Percentiles rank a stretch among this genome's conserved stretches.
phyloP scores from a whole-genome alignment of 2,888 invertebrate species.

The Netelia virgata region DNA sequence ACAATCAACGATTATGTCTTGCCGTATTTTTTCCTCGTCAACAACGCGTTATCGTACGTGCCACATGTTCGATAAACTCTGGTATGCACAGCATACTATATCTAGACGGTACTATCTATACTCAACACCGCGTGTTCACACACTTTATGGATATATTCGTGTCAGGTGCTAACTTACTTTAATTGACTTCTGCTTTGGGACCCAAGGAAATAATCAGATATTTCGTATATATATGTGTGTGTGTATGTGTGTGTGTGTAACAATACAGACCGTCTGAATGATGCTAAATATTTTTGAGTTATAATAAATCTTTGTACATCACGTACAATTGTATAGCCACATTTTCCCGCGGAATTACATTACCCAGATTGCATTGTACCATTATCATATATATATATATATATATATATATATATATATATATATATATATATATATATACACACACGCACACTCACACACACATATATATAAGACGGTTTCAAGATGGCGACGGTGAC shows the following conservation, averaged over 20 bases:
- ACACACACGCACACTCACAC: background rate
- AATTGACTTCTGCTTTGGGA: background rate
- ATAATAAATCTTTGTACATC: conserved; percentile 15
- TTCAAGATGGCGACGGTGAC: conserved; percentile 79
- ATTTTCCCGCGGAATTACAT: conserved; percentile 45
- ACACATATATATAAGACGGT: conserved; percentile 44
- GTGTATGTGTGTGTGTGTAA: background rate
- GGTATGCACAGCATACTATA: conserved; percentile 23
- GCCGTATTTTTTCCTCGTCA: background rate
- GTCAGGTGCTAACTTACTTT: background rate
- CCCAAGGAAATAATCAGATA: background rate
- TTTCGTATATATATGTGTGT: background rate
- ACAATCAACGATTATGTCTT: conserved; percentile 10
- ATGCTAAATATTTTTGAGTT: background rate
- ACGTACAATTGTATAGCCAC: conserved; percentile 42
- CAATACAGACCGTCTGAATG: background rate
- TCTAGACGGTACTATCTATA: background rate
- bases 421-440: background rate
- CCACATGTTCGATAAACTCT: conserved; percentile 42
- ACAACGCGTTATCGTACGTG: conserved; percentile 13
- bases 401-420: conserved; percentile 3
- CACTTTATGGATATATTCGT: background rate
- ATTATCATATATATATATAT: conserved; percentile 7
- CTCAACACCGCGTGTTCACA: conserved; percentile 8
- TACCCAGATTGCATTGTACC: conserved; percentile 63